A percentile compares a stretch with the other conserved stretches of the same genome.
phyloP scores from a whole-genome alignment of 2,888 invertebrate species.

The Urechis unicinctus region DNA sequence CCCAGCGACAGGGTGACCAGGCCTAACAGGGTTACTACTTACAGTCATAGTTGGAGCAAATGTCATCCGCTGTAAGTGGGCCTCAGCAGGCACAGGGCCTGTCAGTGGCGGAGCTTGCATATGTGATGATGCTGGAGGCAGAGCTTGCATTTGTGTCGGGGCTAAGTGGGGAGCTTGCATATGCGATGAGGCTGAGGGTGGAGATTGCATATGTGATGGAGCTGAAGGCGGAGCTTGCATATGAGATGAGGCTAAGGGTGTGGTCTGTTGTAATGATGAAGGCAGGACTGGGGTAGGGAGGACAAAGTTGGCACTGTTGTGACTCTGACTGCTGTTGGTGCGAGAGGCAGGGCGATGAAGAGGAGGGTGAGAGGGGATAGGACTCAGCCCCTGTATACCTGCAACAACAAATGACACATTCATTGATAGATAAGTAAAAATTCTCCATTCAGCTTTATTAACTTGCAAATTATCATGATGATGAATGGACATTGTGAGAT shows the following conservation, averaged over 20 bases:
- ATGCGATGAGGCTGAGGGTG: not conserved
- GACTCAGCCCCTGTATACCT: not conserved
- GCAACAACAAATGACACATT: too few relatives aligned
- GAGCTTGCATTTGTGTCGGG: not conserved
- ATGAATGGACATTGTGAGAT: too few relatives aligned
- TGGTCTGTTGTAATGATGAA: not conserved
- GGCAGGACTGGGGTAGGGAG: too few relatives aligned
- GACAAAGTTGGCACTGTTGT: not conserved
- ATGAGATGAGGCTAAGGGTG: not conserved
- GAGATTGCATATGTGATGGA: not conserved
- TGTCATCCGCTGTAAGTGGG: not conserved
- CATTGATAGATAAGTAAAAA: too few relatives aligned
- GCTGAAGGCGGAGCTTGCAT: too few relatives aligned
- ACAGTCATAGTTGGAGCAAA: conserved; percentile 2
- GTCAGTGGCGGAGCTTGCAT: too few relatives aligned
- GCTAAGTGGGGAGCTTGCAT: too few relatives aligned
- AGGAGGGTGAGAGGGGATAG: not conserved
- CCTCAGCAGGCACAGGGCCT: not conserved
- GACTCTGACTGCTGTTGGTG: not conserved
- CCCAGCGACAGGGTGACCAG: not conserved
- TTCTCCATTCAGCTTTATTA: too few relatives aligned
- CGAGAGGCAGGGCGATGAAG: not conserved
- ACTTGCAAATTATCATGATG: too few relatives aligned
- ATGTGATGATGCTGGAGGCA: not conserved
- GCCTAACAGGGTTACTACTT: not conserved